Conservation (phyloP, 1,140 invertebrate genomes). For the Leptinotarsa lineolata region DNA sequence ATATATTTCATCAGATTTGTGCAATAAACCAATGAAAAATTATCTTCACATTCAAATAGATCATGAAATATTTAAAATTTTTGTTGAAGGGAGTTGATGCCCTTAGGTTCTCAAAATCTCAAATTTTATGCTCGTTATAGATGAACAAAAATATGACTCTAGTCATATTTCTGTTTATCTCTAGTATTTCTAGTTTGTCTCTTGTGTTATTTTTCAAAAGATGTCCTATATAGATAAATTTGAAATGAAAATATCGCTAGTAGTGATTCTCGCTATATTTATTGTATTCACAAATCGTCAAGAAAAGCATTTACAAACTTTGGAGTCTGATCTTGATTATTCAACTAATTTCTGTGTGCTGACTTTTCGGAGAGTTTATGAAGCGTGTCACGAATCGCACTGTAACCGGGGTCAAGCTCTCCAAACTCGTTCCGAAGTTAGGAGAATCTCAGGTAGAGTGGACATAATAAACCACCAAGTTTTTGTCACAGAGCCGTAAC, state of each 20-base stretch:
- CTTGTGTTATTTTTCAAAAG: too few species aligned
- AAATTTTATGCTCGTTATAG: too few species aligned
- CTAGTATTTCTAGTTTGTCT: too few species aligned
- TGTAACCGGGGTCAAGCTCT: constrained; percentile 15
- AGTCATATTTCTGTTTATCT: too few species aligned
- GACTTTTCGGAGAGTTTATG: constrained; percentile 18
- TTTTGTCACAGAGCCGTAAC: too few species aligned
- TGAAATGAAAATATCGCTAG: neutral
- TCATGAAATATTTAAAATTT: too few species aligned
- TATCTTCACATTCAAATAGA: too few species aligned
- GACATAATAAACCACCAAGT: constrained; percentile 5
- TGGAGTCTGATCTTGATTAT: neutral
- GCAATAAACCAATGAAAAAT: too few species aligned
- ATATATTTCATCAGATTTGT: too few species aligned
- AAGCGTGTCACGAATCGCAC: constrained; percentile 18
- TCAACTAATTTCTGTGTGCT: constrained; percentile 9
- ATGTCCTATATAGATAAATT: neutral
- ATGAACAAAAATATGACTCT: too few species aligned
- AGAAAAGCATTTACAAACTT: neutral
- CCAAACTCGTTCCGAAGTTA: constrained; percentile 15
- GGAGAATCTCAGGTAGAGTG: constrained; percentile 14
- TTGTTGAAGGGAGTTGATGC: too few species aligned
- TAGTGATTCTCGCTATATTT: neutral
- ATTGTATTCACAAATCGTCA: neutral
- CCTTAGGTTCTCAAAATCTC: too few species aligned